phyloP scores from a whole-genome alignment of 2,888 invertebrate species.

The Himalopsyche tibetana region DNA sequence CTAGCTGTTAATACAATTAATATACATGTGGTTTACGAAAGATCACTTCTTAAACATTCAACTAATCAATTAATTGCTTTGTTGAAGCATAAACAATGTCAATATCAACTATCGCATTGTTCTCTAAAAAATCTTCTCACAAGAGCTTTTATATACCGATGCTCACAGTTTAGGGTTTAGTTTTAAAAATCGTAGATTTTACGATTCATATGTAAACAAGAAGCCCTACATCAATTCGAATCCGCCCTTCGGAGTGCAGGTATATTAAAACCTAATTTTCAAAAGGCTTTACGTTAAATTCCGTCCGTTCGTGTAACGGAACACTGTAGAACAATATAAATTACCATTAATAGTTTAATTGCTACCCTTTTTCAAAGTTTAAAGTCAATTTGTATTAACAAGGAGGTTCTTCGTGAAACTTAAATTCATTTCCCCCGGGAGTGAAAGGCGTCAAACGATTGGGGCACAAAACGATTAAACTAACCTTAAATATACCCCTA shows the following conservation, averaged over 20 bases:
- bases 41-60: too few relatives aligned
- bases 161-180: too few relatives aligned
- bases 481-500: constrained; percentile 11
- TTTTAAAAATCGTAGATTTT: too few relatives aligned
- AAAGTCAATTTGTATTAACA: constrained; percentile 34
- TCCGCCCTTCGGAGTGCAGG: background rate
- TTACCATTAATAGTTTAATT: constrained; percentile 34
- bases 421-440: constrained; percentile 17
- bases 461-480: constrained; percentile 15
- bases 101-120: too few relatives aligned
- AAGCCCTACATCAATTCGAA: too few relatives aligned
- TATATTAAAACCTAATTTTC: constrained; percentile 21
- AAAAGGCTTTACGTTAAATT: background rate
- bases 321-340: constrained; percentile 9
- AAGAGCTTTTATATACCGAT: too few relatives aligned
- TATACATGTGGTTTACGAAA: too few relatives aligned
- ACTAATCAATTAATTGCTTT: too few relatives aligned
- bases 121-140: too few relatives aligned
- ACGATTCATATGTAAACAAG: too few relatives aligned
- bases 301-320: background rate
- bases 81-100: too few relatives aligned
- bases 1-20: too few relatives aligned
- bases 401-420: constrained; percentile 23
- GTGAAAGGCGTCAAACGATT: constrained; percentile 27
- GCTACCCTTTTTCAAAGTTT: constrained; percentile 34